Conservation (phyloP, 2,888 invertebrate species). For the Drosophila tanythrix region DNA sequence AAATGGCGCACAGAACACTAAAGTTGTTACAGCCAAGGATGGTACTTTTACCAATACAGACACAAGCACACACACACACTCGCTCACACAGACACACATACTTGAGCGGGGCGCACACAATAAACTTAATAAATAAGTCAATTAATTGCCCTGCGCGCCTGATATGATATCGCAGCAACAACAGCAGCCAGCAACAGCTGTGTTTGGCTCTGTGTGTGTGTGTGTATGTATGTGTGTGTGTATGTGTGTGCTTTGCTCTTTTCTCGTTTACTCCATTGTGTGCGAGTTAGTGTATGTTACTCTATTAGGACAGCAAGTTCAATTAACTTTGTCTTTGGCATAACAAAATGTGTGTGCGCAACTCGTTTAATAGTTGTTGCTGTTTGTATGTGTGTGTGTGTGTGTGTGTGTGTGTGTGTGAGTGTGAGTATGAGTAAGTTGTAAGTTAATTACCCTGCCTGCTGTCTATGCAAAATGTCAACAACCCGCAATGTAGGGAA, state of each 20-base stretch:
- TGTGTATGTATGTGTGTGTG: background rate
- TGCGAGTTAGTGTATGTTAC: slow-evolving; percentile 38
- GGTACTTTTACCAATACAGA: slow-evolving; percentile 47
- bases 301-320: slow-evolving; percentile 68
- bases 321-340: slow-evolving; percentile 78
- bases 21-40: slow-evolving; percentile 71
- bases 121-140: slow-evolving; percentile 81
- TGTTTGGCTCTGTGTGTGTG: slow-evolving; percentile 5
- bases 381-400: background rate
- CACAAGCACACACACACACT: slow-evolving; percentile 11
- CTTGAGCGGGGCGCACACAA: slow-evolving; percentile 58
- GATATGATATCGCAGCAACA: slow-evolving; percentile 64
- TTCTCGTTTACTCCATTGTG: slow-evolving; percentile 4
- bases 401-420: background rate
- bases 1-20: slow-evolving; percentile 74
- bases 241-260: slow-evolving; percentile 9
- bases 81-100: slow-evolving; percentile 6
- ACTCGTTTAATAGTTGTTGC: slow-evolving; percentile 68
- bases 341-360: slow-evolving; percentile 67
- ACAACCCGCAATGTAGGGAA: slow-evolving; percentile 20
- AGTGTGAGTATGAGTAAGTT: background rate
- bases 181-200: slow-evolving; percentile 52
- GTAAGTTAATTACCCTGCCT: slow-evolving; percentile 52
- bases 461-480: slow-evolving; percentile 1
- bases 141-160: slow-evolving; percentile 71